Percentiles rank a stretch among this genome's conserved stretches.
phyloP scores from a whole-genome alignment of 2,888 invertebrate genomes.

The Polydrusus tereticollis region DNA sequence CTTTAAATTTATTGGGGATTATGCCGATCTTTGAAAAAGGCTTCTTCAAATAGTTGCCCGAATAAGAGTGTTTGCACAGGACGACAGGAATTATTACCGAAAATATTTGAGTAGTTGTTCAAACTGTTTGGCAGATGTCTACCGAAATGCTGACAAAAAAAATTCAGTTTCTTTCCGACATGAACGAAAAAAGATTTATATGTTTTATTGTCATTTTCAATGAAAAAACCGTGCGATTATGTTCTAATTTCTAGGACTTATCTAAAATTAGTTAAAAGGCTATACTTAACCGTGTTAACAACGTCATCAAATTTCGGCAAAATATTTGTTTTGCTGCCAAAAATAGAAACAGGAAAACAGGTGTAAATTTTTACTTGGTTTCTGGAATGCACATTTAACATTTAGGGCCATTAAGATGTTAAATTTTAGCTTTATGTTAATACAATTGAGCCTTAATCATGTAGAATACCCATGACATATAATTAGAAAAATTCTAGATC shows the following conservation, averaged over 20 bases:
- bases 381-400: background rate
- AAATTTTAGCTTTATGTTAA: background rate
- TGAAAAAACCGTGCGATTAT: background rate
- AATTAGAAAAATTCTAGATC: no score
- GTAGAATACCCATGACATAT: no score
- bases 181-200: no score
- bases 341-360: conserved; percentile 14
- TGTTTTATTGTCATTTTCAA: no score
- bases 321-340: conserved; percentile 12
- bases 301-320: background rate
- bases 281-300: background rate
- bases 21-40: background rate
- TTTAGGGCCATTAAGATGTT: background rate
- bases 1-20: conserved; percentile 4
- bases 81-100: conserved; percentile 4
- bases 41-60: background rate
- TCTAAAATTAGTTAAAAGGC: background rate
- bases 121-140: conserved; percentile 22
- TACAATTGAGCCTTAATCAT: no score
- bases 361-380: conserved; percentile 8
- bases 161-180: background rate
- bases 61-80: conserved; percentile 25
- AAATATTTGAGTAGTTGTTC: conserved; percentile 32
- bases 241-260: background rate
- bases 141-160: background rate